phyloP scores from a whole-genome alignment of 2,113 vertebrate genomes.

The Physeter macrocephalus region DNA sequence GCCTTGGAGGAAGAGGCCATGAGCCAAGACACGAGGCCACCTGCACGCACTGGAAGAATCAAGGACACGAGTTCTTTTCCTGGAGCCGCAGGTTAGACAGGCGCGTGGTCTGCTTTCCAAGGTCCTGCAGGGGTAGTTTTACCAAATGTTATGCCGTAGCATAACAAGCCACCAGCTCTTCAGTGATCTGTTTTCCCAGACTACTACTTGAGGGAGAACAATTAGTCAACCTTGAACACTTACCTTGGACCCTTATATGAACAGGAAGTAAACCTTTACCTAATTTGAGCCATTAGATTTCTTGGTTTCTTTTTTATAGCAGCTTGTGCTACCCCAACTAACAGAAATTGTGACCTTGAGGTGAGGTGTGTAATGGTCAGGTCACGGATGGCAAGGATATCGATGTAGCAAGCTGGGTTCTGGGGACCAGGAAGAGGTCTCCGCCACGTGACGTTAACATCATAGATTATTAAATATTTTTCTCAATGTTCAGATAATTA shows the following conservation, averaged over 20 bases:
- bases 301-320: background rate
- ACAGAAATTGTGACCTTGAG: background rate
- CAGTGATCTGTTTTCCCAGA: background rate
- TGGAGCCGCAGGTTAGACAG: too few species aligned
- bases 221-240: background rate
- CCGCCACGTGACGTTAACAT: fast-evolving
- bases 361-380: background rate
- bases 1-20: background rate
- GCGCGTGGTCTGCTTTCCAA: background rate
- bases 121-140: background rate
- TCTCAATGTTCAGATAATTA: too few species aligned
- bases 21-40: fast-evolving
- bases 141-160: background rate
- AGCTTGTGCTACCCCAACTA: background rate
- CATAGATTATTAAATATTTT: background rate
- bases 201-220: background rate
- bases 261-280: background rate
- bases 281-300: background rate
- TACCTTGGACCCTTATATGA: background rate
- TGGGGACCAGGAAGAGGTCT: background rate
- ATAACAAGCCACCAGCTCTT: background rate
- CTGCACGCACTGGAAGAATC: fast-evolving
- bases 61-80: background rate
- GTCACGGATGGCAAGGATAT: background rate
- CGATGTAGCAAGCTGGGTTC: background rate